Base-by-base conservation (phyloP, 2,888 invertebrate genomes). In the Lasioglossum leucozonium region DNA sequence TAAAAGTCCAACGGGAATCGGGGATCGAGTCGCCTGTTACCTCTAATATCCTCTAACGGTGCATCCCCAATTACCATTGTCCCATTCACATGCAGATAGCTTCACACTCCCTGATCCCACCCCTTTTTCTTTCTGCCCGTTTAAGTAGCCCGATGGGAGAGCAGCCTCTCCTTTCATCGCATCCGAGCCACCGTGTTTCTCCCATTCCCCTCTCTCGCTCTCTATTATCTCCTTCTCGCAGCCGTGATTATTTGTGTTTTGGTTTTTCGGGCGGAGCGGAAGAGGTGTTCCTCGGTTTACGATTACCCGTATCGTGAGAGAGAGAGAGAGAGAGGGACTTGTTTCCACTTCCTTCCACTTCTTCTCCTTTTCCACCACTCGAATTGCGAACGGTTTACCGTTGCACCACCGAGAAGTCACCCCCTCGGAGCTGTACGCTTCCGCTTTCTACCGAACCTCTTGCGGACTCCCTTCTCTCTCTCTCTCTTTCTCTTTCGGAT, bases 231-330 rank as follows among this genome's bases (percentile, higher is more conserved):
- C 22, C 22, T 22, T 37, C 10, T n/a, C 67, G 67, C 34, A 22
- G 4, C 87, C 77, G 88, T 89, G 85, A 91, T 93, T 94, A 94
- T 94, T 95, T 94, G 94, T 94, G 93, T 95, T 94, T 95, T 94
- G 93, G 94, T 94, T 95, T 93, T 93, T 93, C 90, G 91, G 94
- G 94, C 92, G 94, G 91, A 87, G 91, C 93, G 94, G 93, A 93
- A 93, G 92, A 90, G 90, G 82, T 82, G 88, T 86, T 88, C 81
- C 82, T 77, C 40, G 85, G 72, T 62, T 79, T 77, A 93, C 93
- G 92, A 94, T 94, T 93, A 92, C 88, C 92, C 89, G 87, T 92
- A 91, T 91, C 85, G 34, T n/a, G n/a, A n/a, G n/a, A n/a, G n/a
- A n/a, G n/a, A n/a, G n/a, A n/a, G 82, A 88, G 11, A n/a, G 4